These are phyloP conservation scores for Dasypolia templi DNA, from an alignment of 2,888 invertebrate species.

Conservation along the genomic window DNA sequence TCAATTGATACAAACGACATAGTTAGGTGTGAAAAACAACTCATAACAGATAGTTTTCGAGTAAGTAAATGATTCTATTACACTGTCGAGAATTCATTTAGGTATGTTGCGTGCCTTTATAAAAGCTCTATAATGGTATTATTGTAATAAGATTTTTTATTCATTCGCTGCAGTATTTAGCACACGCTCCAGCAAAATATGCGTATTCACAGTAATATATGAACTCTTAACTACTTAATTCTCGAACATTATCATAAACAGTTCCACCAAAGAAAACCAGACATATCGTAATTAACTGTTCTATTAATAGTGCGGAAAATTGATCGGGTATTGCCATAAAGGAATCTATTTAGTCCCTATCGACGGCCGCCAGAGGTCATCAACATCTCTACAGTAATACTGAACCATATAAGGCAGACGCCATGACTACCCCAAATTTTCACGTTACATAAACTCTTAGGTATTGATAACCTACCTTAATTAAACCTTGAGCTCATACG, in stretches of 20 bases:
- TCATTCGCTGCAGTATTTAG: constrained; percentile 12
- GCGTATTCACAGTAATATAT: constrained; percentile 1
- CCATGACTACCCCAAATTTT: constrained; percentile 47
- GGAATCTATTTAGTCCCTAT: constrained; percentile 34
- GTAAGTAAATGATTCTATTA: constrained; percentile 30
- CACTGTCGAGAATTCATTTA: constrained; percentile 8
- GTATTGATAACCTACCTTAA: constrained; percentile 57
- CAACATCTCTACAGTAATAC: constrained; percentile 40
- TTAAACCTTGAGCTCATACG: constrained; percentile 50
- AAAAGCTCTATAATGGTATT: constrained; percentile 1
- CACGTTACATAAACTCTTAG: constrained; percentile 46
- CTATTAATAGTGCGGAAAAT: constrained; percentile 35
- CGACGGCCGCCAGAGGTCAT: constrained; percentile 25
- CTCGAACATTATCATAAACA: constrained; percentile 23
- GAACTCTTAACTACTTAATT: constrained; percentile 10
- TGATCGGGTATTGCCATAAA: constrained; percentile 30
- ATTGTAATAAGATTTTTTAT: constrained; percentile 17
- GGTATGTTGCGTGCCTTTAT: constrained; percentile 7
- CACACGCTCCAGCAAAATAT: constrained; percentile 9
- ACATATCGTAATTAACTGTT: constrained; percentile 22
- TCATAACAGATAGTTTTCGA: constrained; percentile 23
- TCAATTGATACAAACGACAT: constrained; percentile 57
- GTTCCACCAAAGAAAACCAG: constrained; percentile 22
- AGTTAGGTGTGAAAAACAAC: constrained; percentile 40
- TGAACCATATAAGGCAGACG: constrained; percentile 41